These are phyloP conservation scores for Abrostola triplasia DNA, from an alignment of 2,888 invertebrate genomes.

Conservation along the genomic window DNA sequence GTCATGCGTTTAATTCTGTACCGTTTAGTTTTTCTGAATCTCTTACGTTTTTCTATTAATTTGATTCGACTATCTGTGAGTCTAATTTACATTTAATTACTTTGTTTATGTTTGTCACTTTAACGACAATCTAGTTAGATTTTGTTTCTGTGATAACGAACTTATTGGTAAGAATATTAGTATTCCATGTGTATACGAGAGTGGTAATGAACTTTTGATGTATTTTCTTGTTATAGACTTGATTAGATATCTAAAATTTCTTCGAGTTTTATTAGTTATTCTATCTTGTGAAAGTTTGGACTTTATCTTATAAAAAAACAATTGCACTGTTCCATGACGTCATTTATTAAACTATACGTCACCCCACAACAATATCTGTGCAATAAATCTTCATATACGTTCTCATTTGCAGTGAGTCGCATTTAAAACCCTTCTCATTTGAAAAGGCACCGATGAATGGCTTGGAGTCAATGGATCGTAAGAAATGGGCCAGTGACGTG, in stretches of 20 bases:
- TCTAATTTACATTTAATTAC: constrained; percentile 39
- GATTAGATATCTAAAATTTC: constrained; percentile 7
- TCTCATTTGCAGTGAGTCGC: constrained; percentile 78
- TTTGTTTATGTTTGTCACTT: constrained; percentile 24
- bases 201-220: constrained; percentile 25
- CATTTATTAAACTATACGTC: constrained; percentile 28
- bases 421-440: constrained; percentile 82
- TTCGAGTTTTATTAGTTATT: constrained; percentile 11
- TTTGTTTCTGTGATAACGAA: constrained; percentile 41
- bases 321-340: constrained; percentile 1
- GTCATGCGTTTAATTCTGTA: constrained; percentile 32
- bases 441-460: constrained; percentile 85
- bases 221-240: constrained; percentile 19
- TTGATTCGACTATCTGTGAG: constrained; percentile 14
- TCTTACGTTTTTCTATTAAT: constrained; percentile 33
- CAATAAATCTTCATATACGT: constrained; percentile 74
- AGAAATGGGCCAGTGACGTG: constrained; percentile 85
- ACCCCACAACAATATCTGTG: constrained; percentile 57
- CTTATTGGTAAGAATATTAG: constrained; percentile 40
- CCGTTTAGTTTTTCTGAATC: constrained; percentile 30
- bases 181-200: constrained; percentile 32
- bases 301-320: background rate
- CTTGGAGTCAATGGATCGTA: constrained; percentile 85
- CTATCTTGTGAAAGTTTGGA: background rate
- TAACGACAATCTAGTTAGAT: constrained; percentile 36